These are phyloP conservation scores for Meteorus cinctellus DNA, from an alignment of 2,888 invertebrate genomes.

Conservation along the genomic window DNA sequence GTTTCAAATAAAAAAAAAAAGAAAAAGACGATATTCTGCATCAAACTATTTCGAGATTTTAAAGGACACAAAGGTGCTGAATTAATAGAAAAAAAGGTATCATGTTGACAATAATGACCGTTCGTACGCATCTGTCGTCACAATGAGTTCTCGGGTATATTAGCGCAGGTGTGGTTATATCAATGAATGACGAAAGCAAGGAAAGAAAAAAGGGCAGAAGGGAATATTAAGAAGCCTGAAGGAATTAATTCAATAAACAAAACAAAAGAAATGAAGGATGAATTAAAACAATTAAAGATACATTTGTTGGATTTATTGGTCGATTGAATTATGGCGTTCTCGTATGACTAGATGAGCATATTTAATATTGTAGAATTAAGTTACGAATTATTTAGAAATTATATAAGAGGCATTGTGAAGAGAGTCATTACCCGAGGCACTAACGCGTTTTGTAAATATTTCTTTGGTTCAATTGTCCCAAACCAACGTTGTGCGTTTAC, in stretches of 20 bases:
- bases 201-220: constrained; percentile 3
- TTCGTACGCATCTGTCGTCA: constrained; percentile 60
- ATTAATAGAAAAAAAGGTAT: constrained; percentile 57
- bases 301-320: constrained; percentile 21
- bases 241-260: constrained; percentile 32
- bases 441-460: constrained; percentile 58
- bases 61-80: constrained; percentile 60
- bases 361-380: constrained; percentile 18
- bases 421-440: constrained; percentile 51
- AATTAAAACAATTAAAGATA: background rate
- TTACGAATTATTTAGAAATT: constrained; percentile 23
- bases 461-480: constrained; percentile 51
- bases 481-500: constrained; percentile 40
- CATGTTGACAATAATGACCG: constrained; percentile 71
- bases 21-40: constrained; percentile 13
- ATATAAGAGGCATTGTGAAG: constrained; percentile 16
- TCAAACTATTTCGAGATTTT: constrained; percentile 23
- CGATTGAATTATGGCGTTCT: constrained; percentile 29
- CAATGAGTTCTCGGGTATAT: constrained; percentile 57
- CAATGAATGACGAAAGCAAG: background rate
- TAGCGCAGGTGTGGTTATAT: background rate
- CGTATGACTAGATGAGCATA: constrained; percentile 20
- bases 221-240: constrained; percentile 10
- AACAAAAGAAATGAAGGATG: constrained; percentile 10
- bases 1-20: background rate